A percentile compares a stretch with the other conserved stretches of the same genome.
phyloP scores from a whole-genome alignment of 2,888 invertebrate genomes.

The Tetropium fuscum region DNA sequence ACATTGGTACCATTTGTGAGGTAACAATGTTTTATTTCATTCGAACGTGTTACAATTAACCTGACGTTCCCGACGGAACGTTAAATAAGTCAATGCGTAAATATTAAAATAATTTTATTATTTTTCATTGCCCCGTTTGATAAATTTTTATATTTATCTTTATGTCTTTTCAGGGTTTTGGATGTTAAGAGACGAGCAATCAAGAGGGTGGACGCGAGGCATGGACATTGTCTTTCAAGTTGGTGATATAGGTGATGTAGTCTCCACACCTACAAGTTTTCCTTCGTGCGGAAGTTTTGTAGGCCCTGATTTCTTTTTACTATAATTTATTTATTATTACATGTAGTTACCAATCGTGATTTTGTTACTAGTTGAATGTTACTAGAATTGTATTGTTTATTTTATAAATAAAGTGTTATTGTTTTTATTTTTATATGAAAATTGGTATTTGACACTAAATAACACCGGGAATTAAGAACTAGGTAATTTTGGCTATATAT shows the following conservation, averaged over 20 bases:
- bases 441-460: not conserved
- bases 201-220: conserved; percentile 80
- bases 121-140: no score
- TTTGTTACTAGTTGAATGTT: not conserved
- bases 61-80: no score
- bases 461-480: no score
- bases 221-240: conserved; percentile 81
- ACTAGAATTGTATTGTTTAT: not conserved
- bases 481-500: no score
- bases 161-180: conserved; percentile 74
- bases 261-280: conserved; percentile 77
- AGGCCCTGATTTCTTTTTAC: conserved; percentile 81
- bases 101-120: no score
- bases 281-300: conserved; percentile 83
- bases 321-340: conserved; percentile 23
- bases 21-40: no score
- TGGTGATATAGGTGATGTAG: conserved; percentile 75
- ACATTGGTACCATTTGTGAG: no score
- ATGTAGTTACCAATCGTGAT: not conserved
- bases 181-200: conserved; percentile 83
- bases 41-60: no score
- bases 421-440: not conserved
- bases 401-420: conserved; percentile 4
- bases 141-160: no score
- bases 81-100: no score